Conservation (phyloP, 2,888 invertebrate genomes). For the Drosophila yooni region DNA sequence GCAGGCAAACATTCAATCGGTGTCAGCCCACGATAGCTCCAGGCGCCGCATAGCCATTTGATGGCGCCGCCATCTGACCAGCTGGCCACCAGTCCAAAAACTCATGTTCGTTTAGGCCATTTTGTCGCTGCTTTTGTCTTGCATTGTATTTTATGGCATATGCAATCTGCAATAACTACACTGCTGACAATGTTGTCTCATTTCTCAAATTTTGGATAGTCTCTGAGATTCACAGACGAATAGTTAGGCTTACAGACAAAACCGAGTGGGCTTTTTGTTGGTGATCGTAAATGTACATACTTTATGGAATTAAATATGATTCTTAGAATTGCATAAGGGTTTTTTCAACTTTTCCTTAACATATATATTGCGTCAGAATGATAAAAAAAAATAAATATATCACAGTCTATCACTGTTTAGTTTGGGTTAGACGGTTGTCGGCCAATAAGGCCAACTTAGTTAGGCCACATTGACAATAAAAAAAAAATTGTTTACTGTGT, state of each 20-base stretch:
- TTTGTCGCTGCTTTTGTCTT: conserved; percentile 23
- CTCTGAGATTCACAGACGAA: neutral
- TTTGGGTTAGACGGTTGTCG: neutral
- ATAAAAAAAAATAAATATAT: neutral
- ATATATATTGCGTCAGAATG: neutral
- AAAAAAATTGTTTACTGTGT: conserved; percentile 4
- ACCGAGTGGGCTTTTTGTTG: too few species aligned
- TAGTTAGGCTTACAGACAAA: neutral
- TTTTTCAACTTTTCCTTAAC: neutral
- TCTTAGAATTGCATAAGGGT: too few species aligned
- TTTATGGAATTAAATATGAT: neutral
- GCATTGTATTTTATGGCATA: conserved; percentile 52
- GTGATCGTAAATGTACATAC: too few species aligned
- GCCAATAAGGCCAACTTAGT: neutral
- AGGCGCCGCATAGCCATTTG: conserved; percentile 71
- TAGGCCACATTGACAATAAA: neutral
- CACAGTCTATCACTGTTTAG: neutral
- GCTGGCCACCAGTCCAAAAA: conserved; percentile 24
- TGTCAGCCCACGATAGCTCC: conserved; percentile 64
- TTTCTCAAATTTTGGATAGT: neutral
- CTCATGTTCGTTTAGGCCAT: conserved; percentile 24
- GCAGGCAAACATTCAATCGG: conserved; percentile 35
- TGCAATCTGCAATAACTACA: conserved; percentile 41
- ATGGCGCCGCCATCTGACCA: conserved; percentile 68
- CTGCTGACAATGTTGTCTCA: neutral